These are phyloP conservation scores for Mythimna loreyi DNA, from an alignment of 2,888 invertebrate species.

Conservation along the genomic window DNA sequence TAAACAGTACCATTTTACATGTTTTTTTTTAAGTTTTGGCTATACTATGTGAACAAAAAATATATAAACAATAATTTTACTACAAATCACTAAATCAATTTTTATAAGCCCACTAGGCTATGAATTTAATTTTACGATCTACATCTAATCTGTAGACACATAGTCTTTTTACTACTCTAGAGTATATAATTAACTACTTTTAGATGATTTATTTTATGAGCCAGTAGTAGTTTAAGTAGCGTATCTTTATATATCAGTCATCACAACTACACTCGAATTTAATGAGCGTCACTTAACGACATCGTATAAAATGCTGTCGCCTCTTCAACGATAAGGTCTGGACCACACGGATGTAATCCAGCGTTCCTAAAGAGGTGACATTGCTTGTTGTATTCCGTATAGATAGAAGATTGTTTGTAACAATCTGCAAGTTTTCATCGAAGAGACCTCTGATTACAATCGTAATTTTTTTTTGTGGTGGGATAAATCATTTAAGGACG, in stretches of 20 bases:
- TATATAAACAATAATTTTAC: background rate
- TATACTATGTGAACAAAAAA: no score
- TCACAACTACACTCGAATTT: conserved; percentile 39
- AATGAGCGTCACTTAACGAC: conserved; percentile 47
- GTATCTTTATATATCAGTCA: conserved; percentile 51
- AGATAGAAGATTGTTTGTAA: no score
- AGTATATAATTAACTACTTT: conserved; percentile 9
- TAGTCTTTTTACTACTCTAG: background rate
- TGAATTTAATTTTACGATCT: background rate
- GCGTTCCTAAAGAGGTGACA: no score
- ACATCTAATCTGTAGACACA: background rate
- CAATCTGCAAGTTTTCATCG: no score
- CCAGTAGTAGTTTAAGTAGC: conserved; percentile 29
- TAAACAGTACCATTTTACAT: no score
- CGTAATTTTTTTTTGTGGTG: no score
- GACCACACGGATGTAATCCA: no score
- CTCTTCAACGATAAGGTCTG: conserved; percentile 6
- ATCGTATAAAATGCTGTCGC: conserved; percentile 37
- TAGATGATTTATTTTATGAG: conserved; percentile 33
- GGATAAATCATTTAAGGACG: no score
- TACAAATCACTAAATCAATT: no score
- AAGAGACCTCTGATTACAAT: no score
- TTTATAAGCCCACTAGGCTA: background rate
- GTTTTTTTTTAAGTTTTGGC: no score
- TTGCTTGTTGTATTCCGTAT: no score